Evolutionary conservation across 2,888 invertebrate species (phyloP).

Genomic region (Notodromas monacha): DNA sequence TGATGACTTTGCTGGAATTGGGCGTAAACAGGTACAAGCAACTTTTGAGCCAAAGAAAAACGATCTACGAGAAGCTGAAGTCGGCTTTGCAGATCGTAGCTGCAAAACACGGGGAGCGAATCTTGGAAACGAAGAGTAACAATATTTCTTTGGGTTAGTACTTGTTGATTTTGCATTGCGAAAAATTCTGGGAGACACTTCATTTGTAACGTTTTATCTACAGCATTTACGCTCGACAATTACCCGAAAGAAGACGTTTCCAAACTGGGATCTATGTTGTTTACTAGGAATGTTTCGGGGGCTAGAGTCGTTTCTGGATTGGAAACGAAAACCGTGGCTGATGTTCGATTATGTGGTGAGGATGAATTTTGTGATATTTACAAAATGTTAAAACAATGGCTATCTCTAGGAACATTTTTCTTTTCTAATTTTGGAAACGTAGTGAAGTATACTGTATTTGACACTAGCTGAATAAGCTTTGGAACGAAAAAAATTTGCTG

Average conservation of each 20-base stretch:
- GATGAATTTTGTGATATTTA: too few relatives aligned
- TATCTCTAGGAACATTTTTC: too few relatives aligned
- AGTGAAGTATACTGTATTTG: too few relatives aligned
- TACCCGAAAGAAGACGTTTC: conserved; percentile 16
- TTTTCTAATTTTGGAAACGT: too few relatives aligned
- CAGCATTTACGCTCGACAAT: conserved; percentile 18
- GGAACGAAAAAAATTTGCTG: too few relatives aligned
- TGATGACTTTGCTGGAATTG: conserved; percentile 36
- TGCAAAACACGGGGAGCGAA: conserved; percentile 22
- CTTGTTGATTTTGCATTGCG: too few relatives aligned
- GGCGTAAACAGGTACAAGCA: conserved; percentile 29
- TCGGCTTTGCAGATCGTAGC: conserved; percentile 24
- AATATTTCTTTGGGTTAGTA: conserved; percentile 31
- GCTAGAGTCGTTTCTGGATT: conserved; percentile 24
- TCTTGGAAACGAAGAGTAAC: conserved; percentile 28
- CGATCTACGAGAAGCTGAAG: conserved; percentile 26
- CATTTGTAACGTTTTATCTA: too few relatives aligned
- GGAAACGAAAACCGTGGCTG: not conserved
- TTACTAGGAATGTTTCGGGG: conserved; percentile 34
- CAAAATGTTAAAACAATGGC: too few relatives aligned
- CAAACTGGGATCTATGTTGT: conserved; percentile 34
- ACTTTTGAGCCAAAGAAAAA: conserved; percentile 25
- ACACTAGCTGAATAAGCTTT: too few relatives aligned
- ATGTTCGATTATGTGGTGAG: too few relatives aligned
- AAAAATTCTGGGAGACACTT: too few relatives aligned